Conservation (phyloP, 2,888 invertebrate species). For the Cosmopolites sordidus region DNA sequence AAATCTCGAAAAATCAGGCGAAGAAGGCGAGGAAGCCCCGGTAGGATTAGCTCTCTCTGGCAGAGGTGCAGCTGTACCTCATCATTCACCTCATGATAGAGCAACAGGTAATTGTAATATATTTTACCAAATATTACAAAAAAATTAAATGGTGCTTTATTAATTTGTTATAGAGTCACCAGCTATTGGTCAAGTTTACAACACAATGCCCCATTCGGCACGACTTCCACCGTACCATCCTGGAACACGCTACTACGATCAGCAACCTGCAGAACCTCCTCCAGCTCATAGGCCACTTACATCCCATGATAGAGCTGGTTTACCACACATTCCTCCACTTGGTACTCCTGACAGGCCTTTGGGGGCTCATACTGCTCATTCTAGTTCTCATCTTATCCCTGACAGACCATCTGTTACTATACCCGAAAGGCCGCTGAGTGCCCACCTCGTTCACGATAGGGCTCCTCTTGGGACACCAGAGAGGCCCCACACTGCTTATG, state of each 20-base stretch:
- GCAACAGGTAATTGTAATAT: constrained; percentile 53
- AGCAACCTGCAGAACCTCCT: constrained; percentile 58
- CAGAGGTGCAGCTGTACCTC: constrained; percentile 60
- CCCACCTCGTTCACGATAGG: constrained; percentile 28
- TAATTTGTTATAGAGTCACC: constrained; percentile 54
- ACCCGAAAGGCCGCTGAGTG: constrained; percentile 39
- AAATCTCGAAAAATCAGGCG: constrained; percentile 37
- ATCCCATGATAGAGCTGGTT: constrained; percentile 46
- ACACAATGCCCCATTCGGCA: constrained; percentile 53
- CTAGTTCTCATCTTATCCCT: constrained; percentile 24
- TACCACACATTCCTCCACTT: constrained; percentile 42
- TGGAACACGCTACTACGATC: constrained; percentile 54
- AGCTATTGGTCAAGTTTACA: constrained; percentile 55
- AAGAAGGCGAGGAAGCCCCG: constrained; percentile 50
- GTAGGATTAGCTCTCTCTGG: constrained; percentile 49
- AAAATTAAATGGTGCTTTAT: not conserved
- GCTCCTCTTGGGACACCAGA: constrained; percentile 10
- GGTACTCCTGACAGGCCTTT: constrained; percentile 39
- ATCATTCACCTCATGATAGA: constrained; percentile 67
- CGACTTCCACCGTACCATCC: constrained; percentile 52
- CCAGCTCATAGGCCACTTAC: constrained; percentile 54
- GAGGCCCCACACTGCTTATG: constrained; percentile 11
- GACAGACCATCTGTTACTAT: constrained; percentile 32
- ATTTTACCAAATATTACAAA: not conserved
- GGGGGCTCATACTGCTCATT: constrained; percentile 29